A percentile compares a stretch with the other conserved stretches of the same genome.
Evolutionary conservation across 2,797 vertebrate genomes (phyloP).

Genomic region (Pampus argenteus): DNA sequence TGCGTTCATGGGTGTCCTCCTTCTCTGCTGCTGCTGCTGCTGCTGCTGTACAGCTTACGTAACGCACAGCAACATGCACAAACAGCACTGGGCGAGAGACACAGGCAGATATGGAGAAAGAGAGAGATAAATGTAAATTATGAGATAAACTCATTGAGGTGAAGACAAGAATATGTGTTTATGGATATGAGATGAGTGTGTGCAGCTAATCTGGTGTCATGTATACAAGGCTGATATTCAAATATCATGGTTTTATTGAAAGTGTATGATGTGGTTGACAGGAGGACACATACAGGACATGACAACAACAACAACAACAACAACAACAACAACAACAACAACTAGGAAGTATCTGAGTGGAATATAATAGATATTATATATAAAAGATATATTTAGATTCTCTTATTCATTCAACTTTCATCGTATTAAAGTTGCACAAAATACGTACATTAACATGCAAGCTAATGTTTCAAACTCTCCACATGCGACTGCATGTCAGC

Average conservation of each 20-base stretch:
- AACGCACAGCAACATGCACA: slow-evolving; percentile 59
- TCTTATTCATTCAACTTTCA: background rate
- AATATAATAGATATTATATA: background rate
- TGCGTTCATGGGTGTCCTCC: slow-evolving; percentile 67
- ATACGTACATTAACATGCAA: too few relatives aligned
- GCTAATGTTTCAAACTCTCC: background rate
- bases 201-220: slow-evolving; percentile 10
- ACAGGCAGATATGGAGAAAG: slow-evolving; percentile 1
- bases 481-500: too few relatives aligned
- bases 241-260: background rate
- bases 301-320: too few relatives aligned
- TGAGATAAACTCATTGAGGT: slow-evolving; percentile 37
- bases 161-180: slow-evolving; percentile 44
- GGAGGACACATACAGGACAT: too few relatives aligned
- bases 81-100: slow-evolving; percentile 43
- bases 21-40: slow-evolving; percentile 16
- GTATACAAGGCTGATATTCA: background rate
- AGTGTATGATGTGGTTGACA: too few relatives aligned
- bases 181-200: slow-evolving; percentile 25
- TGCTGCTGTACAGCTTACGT: slow-evolving; percentile 74
- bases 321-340: too few relatives aligned
- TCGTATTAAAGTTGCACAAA: too few relatives aligned
- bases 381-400: background rate
- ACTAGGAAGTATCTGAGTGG: background rate
- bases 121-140: slow-evolving; percentile 1